Evolutionary conservation across 2,888 invertebrate genomes (phyloP), one percentile per base, ranked within the genome.

Genomic region (Geotrupes spiniger): DNA sequence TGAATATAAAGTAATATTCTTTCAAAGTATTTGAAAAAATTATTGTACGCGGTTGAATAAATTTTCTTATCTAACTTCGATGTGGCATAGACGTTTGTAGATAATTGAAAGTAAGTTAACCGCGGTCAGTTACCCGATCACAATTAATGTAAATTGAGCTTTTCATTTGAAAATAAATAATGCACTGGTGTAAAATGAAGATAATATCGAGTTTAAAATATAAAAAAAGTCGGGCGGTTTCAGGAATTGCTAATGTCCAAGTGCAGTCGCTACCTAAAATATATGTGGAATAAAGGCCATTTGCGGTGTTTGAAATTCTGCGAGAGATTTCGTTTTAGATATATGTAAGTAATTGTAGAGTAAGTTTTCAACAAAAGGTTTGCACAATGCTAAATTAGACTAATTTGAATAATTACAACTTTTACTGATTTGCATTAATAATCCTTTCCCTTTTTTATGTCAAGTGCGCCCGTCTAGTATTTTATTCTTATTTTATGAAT

Each of bases 321-420:
- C 31, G 28, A 36, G 12, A 42, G 48, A 48, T 48, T 42, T 42
- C 37, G 42, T 38, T 48, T 42, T 48, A 48, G 48, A 48, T 48
- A 33, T 17, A 31, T 41, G 9, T 21, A 21, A 36, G 26, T 41
- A 41, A 46, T 46, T 46, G 46, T 17, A 17, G 15, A 21, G 36
- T 15, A 40, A 29, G 29, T 45, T 38, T 38, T 31, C 42, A 48
- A 48, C 42, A 42, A 48, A 48, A 48, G 42, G 29, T 36, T 27
- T 21, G 21, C 33, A 45, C 44, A 46, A 40, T 36, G 42, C 42
- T 17, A 42, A 53, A 51, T 41, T 48, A 47, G 42, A 42, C 28
- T 51, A 46, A 53, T 53, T 53, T 53, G 47, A 53, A 53, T 53
- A 53, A 53, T 48, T 53, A 41, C 26, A 26, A 27, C 29, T 15